Conservation (phyloP, 2,113 vertebrate genomes). For the Pelecanoides urinatrix region DNA sequence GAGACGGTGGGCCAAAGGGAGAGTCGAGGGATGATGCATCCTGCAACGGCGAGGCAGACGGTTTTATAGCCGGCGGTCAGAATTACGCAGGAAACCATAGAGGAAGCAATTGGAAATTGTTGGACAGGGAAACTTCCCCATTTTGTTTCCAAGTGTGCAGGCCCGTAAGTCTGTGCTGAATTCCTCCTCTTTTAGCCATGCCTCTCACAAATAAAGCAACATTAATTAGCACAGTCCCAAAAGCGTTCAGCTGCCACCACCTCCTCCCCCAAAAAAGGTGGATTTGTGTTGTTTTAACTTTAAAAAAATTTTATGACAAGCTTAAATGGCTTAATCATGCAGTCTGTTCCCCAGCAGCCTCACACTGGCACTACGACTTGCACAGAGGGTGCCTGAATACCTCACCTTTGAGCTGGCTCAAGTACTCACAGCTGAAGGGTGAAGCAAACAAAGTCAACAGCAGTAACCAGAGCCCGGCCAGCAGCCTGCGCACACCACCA, state of each 20-base stretch:
- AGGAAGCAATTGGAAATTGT: constrained; percentile 57
- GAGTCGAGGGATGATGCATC: background rate
- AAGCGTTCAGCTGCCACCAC: background rate
- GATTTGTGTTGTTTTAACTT: background rate
- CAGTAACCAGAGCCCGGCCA: background rate
- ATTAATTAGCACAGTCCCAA: background rate
- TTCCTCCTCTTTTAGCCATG: background rate
- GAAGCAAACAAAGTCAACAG: constrained; percentile 43
- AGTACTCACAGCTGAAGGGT: constrained; percentile 34
- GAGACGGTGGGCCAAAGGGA: background rate
- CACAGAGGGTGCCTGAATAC: background rate
- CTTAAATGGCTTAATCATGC: background rate
- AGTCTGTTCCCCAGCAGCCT: background rate
- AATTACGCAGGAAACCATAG: constrained; percentile 53
- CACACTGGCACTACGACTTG: background rate
- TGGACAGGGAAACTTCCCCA: constrained; percentile 18
- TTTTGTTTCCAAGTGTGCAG: background rate
- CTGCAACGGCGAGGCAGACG: fast-evolving
- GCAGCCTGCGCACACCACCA: background rate
- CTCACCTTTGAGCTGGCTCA: background rate
- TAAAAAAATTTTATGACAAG: background rate
- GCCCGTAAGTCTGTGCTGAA: background rate
- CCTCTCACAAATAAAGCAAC: background rate
- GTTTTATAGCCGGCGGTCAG: constrained; percentile 13
- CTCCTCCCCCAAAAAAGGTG: background rate